These are phyloP conservation scores for Festucalex cinctus DNA, from an alignment of 2,113 vertebrate genomes.

Conservation along the genomic window DNA sequence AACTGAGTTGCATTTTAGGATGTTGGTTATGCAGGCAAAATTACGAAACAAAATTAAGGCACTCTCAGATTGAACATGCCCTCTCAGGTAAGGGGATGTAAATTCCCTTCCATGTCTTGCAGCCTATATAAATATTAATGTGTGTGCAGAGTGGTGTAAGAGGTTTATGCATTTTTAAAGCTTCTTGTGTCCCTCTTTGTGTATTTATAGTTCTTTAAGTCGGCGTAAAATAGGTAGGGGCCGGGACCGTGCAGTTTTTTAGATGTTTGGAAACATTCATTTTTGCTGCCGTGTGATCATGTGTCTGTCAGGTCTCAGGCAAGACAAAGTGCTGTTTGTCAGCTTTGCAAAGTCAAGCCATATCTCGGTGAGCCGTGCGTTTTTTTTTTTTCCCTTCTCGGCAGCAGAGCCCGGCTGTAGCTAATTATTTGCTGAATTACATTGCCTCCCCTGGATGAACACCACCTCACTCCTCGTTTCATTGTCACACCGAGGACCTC, in stretches of 20 bases:
- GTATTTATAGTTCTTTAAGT: conserved; percentile 32
- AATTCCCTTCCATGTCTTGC: conserved; percentile 37
- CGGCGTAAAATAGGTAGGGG: conserved; percentile 29
- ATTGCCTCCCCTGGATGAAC: not conserved
- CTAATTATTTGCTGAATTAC: conserved; percentile 23
- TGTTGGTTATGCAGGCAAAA: conserved; percentile 11
- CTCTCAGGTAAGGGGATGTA: conserved; percentile 38
- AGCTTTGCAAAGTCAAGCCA: conserved; percentile 9
- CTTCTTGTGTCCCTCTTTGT: conserved; percentile 21
- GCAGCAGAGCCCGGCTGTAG: not conserved
- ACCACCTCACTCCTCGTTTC: not conserved
- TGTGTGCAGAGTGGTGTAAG: conserved; percentile 43
- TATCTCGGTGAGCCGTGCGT: not conserved
- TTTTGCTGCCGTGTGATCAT: conserved; percentile 14
- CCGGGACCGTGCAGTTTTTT: conserved; percentile 22
- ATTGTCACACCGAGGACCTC: conserved; percentile 13
- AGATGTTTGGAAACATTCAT: conserved; percentile 17
- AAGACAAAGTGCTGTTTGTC: conserved; percentile 21
- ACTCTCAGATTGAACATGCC: conserved; percentile 16
- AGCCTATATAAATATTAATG: conserved; percentile 69
- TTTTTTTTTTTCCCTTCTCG: conserved; percentile 3
- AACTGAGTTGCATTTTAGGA: not conserved
- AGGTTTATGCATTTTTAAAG: conserved; percentile 71
- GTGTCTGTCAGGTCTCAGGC: conserved; percentile 27
- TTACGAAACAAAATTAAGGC: conserved; percentile 23